A percentile compares a stretch with the other conserved stretches of the same genome.
Evolutionary conservation across 1,140 invertebrate species (phyloP).

Genomic region (Drosophila melanica): DNA sequence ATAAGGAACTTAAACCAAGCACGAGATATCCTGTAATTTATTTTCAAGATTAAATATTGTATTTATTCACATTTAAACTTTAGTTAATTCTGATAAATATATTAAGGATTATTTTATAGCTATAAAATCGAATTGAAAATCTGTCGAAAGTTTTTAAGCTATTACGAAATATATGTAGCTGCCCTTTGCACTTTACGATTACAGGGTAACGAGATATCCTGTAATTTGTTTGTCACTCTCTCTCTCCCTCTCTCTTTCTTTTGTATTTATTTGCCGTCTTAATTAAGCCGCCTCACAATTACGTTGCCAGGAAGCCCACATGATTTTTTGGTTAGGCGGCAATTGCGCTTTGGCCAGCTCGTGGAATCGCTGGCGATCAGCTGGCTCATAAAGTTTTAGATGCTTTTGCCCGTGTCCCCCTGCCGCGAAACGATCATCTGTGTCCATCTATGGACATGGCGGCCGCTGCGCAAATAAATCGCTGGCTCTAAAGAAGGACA

Average conservation of each 20-base stretch:
- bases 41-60: no score
- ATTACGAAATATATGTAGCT: no score
- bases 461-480: slow-evolving; percentile 64
- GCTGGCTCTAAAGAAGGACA: slow-evolving; percentile 65
- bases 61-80: no score
- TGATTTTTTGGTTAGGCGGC: slow-evolving; percentile 25
- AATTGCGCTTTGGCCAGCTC: slow-evolving; percentile 30
- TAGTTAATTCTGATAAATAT: no score
- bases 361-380: slow-evolving; percentile 39
- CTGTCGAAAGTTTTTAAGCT: no score
- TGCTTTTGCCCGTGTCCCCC: background rate
- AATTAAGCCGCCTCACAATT: slow-evolving; percentile 48
- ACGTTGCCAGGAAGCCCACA: slow-evolving; percentile 44
- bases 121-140: no score
- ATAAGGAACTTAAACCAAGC: no score
- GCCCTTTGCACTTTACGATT: no score
- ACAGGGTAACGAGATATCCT: background rate
- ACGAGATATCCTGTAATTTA: no score
- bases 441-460: slow-evolving; percentile 65
- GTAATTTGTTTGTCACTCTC: no score
- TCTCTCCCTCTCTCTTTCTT: background rate
- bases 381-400: slow-evolving; percentile 67
- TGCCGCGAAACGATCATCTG: slow-evolving; percentile 34
- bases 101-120: no score
- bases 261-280: background rate